Evolutionary conservation across 2,113 vertebrate genomes (phyloP), one percentile per base, ranked within the genome.

Genomic region (Phalacrocorax pelagicus): DNA sequence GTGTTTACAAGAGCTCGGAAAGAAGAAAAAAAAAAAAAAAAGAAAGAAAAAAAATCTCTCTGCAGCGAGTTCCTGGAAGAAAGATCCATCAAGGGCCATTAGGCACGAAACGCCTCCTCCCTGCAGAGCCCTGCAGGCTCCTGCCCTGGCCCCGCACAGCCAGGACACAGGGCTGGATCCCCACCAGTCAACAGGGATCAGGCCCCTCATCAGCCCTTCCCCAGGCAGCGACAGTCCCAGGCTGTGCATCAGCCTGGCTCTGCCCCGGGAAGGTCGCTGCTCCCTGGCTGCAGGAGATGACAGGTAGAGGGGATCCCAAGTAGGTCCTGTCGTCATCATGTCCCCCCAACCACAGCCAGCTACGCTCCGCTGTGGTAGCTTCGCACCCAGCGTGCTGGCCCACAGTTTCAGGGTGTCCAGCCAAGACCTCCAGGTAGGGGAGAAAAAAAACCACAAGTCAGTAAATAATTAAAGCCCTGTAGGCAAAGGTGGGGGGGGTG

Each of bases 1-100:
- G 5, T 24, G 46, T 27, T 83, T 67, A 57, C 36, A 32, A 23
- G 36, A 62, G 47, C 12, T 32, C n/a, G n/a, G 34, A 57, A 13
- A 47, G 17, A 30, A 38, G 15, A 11, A 15, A 29, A 16, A 16
- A 10, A 29, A 15, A 24, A 15, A 65, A 21, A 12, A 9, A 49
- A 8, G 1, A 27, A 3, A 9, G 4, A 17, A 2, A 14, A 6
- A 21, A 34, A 4, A 13, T 29, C 77, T 81, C 34, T 32, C 17
- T 11, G 71, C 59, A 34, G 71, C 4, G 12, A 42, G 83, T 96
- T 96, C 91, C 93, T 91, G 95, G 93, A 86, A 93, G 46, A 55
- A 74, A 70, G 66, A 82, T 74, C 95, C 91, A 96, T 94, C 84
- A 91, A 82, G 27, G 51, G 91, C 95, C 95, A 96, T 96, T 96